Percentiles rank a stretch among this genome's conserved stretches.
These are phyloP conservation scores for Latheticus oryzae DNA, from an alignment of 2,888 invertebrate species.

Conservation along the genomic window DNA sequence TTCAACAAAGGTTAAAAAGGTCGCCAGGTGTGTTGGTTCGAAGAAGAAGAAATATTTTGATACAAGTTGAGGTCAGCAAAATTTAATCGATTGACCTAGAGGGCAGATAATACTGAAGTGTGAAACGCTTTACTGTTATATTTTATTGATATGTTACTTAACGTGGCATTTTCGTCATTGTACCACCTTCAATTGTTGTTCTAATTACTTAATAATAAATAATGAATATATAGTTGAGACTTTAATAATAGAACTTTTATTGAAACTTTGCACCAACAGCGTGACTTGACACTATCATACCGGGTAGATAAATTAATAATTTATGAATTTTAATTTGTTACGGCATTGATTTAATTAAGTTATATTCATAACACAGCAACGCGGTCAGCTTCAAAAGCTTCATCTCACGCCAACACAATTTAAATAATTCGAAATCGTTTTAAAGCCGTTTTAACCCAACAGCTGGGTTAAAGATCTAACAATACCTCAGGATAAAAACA, in stretches of 20 bases:
- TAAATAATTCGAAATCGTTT: slow-evolving; percentile 11
- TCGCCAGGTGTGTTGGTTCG: slow-evolving; percentile 5
- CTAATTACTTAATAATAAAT: no score
- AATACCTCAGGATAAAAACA: slow-evolving; percentile 23
- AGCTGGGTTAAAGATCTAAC: slow-evolving; percentile 33
- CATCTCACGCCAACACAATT: slow-evolving; percentile 9
- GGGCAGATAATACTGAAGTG: no score
- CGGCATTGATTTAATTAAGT: slow-evolving; percentile 40
- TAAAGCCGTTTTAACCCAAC: slow-evolving; percentile 3
- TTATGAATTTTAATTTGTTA: slow-evolving; percentile 39
- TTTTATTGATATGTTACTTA: no score
- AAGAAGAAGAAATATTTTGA: no score
- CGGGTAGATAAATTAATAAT: slow-evolving; percentile 35
- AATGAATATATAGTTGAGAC: slow-evolving; percentile 1
- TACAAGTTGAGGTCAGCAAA: no score
- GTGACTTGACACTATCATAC: slow-evolving; percentile 33
- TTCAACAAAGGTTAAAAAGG: not conserved
- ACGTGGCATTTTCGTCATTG: no score
- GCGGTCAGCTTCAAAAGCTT: slow-evolving; percentile 6
- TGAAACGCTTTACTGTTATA: no score
- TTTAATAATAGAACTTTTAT: slow-evolving; percentile 25
- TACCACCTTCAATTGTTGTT: no score
- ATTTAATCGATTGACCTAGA: no score
- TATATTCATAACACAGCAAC: slow-evolving; percentile 27
- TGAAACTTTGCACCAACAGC: slow-evolving; percentile 21